These are phyloP conservation scores for Cerastoderma edule DNA, from an alignment of 2,888 invertebrate species.

Conservation along the genomic window DNA sequence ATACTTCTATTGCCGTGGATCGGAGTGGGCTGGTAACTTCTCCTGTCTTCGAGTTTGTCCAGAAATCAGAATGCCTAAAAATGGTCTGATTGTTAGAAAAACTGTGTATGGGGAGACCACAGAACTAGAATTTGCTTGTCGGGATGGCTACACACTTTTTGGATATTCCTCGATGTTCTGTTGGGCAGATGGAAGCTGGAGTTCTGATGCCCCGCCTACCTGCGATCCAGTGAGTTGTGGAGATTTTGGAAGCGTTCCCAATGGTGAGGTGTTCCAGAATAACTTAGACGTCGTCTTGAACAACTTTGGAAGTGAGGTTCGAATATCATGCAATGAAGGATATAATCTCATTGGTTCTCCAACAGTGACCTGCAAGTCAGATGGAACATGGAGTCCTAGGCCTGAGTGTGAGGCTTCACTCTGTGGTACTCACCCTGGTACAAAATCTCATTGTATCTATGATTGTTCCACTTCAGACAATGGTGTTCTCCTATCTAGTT, in stretches of 20 bases:
- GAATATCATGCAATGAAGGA: constrained; percentile 28
- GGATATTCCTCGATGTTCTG: constrained; percentile 24
- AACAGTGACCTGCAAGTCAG: constrained; percentile 22
- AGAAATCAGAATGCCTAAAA: constrained; percentile 15
- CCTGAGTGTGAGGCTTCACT: constrained; percentile 23
- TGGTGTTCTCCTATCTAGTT: too few species aligned
- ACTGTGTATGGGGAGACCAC: constrained; percentile 28
- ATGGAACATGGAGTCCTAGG: constrained; percentile 38
- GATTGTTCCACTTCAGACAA: neutral
- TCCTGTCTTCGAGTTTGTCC: constrained; percentile 13
- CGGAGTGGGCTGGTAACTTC: constrained; percentile 13
- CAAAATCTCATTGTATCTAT: constrained; percentile 34
- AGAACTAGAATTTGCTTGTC: constrained; percentile 26
- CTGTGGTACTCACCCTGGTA: constrained; percentile 31
- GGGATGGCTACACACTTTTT: constrained; percentile 25
- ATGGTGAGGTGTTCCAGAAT: constrained; percentile 31
- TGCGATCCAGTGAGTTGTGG: constrained; percentile 43
- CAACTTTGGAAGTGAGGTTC: constrained; percentile 38
- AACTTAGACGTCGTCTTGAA: constrained; percentile 11
- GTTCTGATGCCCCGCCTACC: constrained; percentile 12
- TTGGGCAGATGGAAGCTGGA: constrained; percentile 30
- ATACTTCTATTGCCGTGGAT: constrained; percentile 14
- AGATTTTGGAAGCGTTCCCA: constrained; percentile 27
- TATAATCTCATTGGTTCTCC: constrained; percentile 34
- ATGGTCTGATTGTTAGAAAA: constrained; percentile 25